These are phyloP conservation scores for Acropternis orthonyx DNA, from an alignment of 2,797 vertebrate species.

Conservation along the genomic window DNA sequence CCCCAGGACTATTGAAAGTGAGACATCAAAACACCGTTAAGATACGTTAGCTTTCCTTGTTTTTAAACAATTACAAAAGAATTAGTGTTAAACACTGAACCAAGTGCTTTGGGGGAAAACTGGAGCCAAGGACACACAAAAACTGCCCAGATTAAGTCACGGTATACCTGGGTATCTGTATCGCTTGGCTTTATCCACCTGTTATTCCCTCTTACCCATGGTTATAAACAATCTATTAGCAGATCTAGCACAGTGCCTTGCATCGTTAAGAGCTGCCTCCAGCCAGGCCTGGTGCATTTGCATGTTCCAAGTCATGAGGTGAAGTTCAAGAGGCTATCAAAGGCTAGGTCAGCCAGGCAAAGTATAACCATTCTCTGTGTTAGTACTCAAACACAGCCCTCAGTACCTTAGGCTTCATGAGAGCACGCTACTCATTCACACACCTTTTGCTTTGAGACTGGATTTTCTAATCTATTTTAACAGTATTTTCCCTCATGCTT, in stretches of 20 bases:
- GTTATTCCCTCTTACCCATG: neutral
- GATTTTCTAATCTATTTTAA: neutral
- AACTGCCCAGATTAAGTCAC: neutral
- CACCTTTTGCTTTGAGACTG: neutral
- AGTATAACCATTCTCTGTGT: neutral
- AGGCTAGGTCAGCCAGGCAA: neutral
- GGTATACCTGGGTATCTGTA: neutral
- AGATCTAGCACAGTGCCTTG: neutral
- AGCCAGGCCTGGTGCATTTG: neutral
- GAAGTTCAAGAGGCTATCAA: neutral
- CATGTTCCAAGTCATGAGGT: neutral
- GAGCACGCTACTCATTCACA: neutral
- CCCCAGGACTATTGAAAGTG: neutral
- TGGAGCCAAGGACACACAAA: neutral
- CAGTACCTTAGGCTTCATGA: neutral
- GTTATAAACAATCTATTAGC: neutral
- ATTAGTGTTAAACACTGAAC: neutral
- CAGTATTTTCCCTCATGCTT: neutral
- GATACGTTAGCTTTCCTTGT: neutral
- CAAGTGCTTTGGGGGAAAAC: neutral
- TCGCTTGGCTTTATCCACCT: neutral
- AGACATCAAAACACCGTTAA: neutral
- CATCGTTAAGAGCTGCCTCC: neutral
- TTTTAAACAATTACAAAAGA: neutral
- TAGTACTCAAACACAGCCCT: neutral